These are phyloP conservation scores for Patella vulgata DNA, from an alignment of 1,140 invertebrate genomes.

Conservation along the genomic window DNA sequence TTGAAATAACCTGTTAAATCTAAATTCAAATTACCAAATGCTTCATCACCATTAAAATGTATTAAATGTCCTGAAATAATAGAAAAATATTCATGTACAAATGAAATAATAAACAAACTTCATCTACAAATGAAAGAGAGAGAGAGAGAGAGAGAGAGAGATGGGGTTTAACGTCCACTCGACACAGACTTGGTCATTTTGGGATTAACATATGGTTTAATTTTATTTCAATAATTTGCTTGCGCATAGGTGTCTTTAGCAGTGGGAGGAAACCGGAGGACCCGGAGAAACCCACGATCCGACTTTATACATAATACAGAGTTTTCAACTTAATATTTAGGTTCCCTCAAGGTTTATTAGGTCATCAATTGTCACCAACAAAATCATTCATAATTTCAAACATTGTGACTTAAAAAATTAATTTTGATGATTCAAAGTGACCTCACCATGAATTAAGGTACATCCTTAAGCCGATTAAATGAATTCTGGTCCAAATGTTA, in stretches of 20 bases:
- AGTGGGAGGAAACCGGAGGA: no score
- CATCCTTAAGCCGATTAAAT: no score
- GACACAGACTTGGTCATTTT: no score
- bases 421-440: no score
- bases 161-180: no score
- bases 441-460: no score
- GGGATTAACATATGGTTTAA: no score
- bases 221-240: no score
- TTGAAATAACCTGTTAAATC: constrained; percentile 37
- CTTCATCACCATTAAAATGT: constrained; percentile 45
- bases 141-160: no score
- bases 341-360: not conserved
- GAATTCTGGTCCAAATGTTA: no score
- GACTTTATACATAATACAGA: not conserved
- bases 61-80: constrained; percentile 47
- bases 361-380: not conserved
- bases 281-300: not conserved
- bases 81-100: not conserved
- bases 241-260: no score
- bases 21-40: constrained; percentile 30
- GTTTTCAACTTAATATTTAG: not conserved
- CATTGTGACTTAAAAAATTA: no score
- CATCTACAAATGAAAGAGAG: not conserved
- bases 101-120: not conserved
- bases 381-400: not conserved